Conservation (phyloP, 2,113 vertebrate genomes). For the Sylvilagus bachmani region DNA sequence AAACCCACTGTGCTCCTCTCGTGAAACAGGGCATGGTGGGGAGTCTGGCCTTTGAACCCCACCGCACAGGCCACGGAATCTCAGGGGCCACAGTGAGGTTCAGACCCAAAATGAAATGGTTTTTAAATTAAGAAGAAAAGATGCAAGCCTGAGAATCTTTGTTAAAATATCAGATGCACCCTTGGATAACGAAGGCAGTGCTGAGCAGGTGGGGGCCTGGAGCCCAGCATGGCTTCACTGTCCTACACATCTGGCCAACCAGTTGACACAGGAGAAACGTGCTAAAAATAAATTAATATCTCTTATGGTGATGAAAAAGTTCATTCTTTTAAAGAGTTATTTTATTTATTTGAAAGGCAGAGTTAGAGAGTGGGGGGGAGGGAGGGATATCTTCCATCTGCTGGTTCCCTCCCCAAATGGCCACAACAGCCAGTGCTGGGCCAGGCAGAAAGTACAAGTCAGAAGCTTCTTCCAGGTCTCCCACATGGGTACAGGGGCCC, state of each 20-base stretch:
- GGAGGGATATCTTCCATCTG: no score
- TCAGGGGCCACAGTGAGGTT: background rate
- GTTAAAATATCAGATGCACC: background rate
- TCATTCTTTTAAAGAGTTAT: no score
- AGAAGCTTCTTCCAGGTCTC: no score
- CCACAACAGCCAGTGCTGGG: no score
- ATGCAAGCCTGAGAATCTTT: background rate
- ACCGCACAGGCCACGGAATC: accelerated
- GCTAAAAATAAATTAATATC: background rate
- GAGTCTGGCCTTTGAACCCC: accelerated
- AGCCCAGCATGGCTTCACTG: background rate
- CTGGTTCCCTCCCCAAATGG: no score
- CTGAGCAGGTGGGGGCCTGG: background rate
- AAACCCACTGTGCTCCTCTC: accelerated
- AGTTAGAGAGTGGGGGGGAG: no score
- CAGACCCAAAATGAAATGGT: background rate
- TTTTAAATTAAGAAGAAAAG: background rate
- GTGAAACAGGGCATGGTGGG: accelerated
- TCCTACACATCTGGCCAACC: background rate
- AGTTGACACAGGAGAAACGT: background rate
- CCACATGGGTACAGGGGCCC: no score
- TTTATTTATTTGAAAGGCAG: no score
- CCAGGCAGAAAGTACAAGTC: no score
- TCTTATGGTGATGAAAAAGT: background rate
- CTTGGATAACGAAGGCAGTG: background rate